phyloP scores from a whole-genome alignment of 1,140 invertebrate genomes.

The Trachelipus rathkii region DNA sequence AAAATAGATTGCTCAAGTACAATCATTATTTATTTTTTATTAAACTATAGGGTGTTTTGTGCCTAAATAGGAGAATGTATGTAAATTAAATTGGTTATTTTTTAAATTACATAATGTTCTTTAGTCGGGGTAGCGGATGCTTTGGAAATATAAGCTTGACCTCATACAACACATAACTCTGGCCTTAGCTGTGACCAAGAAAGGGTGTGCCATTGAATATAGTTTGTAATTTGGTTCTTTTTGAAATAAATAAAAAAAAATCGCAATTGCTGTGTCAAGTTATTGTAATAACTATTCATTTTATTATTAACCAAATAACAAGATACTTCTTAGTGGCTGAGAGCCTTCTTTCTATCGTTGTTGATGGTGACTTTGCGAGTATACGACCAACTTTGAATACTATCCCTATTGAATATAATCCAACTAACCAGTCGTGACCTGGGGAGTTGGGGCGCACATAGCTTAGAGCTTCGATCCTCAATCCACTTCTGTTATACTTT shows the following conservation, averaged over 20 bases:
- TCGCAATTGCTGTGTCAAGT: no score
- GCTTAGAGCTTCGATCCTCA: neutral
- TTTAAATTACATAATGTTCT: constrained; percentile 1
- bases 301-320: neutral
- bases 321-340: neutral
- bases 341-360: constrained; percentile 1
- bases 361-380: neutral
- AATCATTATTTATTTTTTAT: constrained; percentile 13
- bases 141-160: constrained; percentile 13
- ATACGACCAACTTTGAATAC: neutral
- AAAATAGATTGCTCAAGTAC: constrained; percentile 13
- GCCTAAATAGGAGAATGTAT: constrained; percentile 7
- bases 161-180: constrained; percentile 10
- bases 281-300: no score
- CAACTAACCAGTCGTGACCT: neutral
- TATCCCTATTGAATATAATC: neutral
- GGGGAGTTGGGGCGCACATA: constrained; percentile 4
- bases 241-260: no score
- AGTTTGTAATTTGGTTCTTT: neutral
- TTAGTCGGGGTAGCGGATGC: constrained; percentile 5
- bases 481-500: neutral
- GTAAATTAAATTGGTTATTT: constrained; percentile 7
- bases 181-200: constrained; percentile 8
- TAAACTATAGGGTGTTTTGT: constrained; percentile 13
- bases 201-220: neutral